A percentile compares a stretch with the other conserved stretches of the same genome.
Conservation (phyloP, 1,140 invertebrate genomes). For the Drosophila repletoides region DNA sequence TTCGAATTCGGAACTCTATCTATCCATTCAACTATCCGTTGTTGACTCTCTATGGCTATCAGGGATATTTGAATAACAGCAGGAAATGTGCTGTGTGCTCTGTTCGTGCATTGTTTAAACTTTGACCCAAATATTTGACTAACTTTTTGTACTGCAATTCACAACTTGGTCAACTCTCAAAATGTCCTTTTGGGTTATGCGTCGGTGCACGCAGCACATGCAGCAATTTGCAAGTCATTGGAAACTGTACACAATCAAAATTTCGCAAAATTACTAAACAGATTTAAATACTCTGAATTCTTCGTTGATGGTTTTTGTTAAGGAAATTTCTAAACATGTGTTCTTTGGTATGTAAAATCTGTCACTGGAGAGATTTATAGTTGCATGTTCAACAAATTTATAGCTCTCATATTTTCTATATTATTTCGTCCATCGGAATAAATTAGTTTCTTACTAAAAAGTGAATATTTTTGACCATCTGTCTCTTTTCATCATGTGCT, state of each 20-base stretch:
- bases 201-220: background rate
- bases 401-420: too few species aligned
- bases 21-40: background rate
- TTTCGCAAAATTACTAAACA: too few species aligned
- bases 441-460: too few species aligned
- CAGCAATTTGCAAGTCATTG: constrained; percentile 5
- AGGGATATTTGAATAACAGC: background rate
- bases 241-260: constrained; percentile 1
- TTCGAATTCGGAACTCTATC: background rate
- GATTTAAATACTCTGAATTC: background rate
- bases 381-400: too few species aligned
- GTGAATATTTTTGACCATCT: too few species aligned
- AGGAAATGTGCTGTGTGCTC: constrained; percentile 41
- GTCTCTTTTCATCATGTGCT: too few species aligned
- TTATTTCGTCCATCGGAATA: too few species aligned
- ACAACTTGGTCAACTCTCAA: constrained; percentile 21
- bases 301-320: too few species aligned
- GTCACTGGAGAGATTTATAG: too few species aligned
- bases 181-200: background rate
- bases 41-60: background rate
- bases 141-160: constrained; percentile 43
- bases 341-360: too few species aligned
- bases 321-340: too few species aligned
- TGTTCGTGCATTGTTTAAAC: constrained; percentile 57
- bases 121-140: constrained; percentile 63